A percentile compares a stretch with the other conserved stretches of the same genome.
Conservation (phyloP, 2,797 vertebrate species). For the Coreius guichenoti region DNA sequence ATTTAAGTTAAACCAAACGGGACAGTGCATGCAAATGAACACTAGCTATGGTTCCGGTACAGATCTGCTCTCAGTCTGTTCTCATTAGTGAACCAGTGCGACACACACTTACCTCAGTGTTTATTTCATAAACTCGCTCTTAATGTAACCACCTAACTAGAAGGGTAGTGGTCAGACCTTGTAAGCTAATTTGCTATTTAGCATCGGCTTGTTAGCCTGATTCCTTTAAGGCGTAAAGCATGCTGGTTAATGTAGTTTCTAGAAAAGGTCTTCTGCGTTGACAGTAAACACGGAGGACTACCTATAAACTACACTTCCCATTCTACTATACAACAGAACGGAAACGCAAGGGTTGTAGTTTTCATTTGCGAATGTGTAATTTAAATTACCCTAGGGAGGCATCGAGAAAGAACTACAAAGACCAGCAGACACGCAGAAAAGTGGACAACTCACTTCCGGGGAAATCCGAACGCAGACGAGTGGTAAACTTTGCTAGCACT, state of each 20-base stretch:
- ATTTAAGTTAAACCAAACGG: neutral
- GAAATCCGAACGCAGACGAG: conserved; percentile 44
- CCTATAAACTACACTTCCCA: conserved; percentile 61
- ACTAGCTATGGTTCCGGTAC: neutral
- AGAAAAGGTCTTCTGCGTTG: rapidly evolving
- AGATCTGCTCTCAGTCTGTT: neutral
- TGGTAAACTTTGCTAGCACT: conserved; percentile 31
- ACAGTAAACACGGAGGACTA: neutral
- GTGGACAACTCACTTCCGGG: conserved; percentile 85
- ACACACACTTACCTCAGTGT: neutral
- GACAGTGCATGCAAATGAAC: neutral
- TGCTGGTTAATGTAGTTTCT: neutral
- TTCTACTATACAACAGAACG: rapidly evolving
- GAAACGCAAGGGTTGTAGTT: conserved; percentile 68
- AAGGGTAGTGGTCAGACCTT: neutral
- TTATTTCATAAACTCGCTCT: neutral
- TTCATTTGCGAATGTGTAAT: neutral
- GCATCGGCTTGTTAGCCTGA: conserved; percentile 14
- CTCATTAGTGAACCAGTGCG: neutral
- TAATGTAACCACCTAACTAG: neutral
- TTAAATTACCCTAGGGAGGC: rapidly evolving
- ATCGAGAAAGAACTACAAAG: conserved; percentile 72
- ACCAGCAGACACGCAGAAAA: conserved; percentile 58
- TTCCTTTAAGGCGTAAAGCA: neutral
- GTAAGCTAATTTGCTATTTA: conserved; percentile 39